These are phyloP conservation scores for Galerucella calmariensis DNA, from an alignment of 2,888 invertebrate species.

Conservation along the genomic window DNA sequence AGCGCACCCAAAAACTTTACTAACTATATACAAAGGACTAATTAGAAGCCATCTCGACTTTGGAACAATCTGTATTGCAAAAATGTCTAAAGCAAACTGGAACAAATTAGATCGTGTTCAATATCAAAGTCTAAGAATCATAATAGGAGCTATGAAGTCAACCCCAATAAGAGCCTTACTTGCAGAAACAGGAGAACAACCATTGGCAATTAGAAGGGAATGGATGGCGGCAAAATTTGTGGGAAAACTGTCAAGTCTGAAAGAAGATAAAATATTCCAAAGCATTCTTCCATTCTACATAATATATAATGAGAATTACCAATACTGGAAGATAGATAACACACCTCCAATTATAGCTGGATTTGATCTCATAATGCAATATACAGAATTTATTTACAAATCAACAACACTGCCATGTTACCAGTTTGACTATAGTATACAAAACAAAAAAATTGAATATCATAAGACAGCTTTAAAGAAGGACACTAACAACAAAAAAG, in stretches of 20 bases:
- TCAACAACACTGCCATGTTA: not conserved
- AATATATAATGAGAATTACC: too few species aligned
- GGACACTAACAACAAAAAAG: not conserved
- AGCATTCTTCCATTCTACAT: not conserved
- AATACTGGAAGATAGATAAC: not conserved
- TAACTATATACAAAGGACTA: constrained; percentile 19
- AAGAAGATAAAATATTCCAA: not conserved
- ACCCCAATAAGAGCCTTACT: constrained; percentile 26
- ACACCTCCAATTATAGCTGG: not conserved
- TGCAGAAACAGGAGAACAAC: constrained; percentile 22
- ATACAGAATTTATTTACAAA: not conserved
- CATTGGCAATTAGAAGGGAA: constrained; percentile 22
- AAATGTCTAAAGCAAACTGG: constrained; percentile 19
- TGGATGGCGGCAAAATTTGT: constrained; percentile 23
- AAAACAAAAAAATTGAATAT: not conserved
- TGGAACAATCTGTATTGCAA: constrained; percentile 13
- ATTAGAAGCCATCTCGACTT: constrained; percentile 36
- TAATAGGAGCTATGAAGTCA: constrained; percentile 35
- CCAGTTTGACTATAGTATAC: not conserved
- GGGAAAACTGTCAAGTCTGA: not conserved
- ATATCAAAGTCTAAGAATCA: constrained; percentile 17
- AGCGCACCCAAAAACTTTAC: constrained; percentile 30
- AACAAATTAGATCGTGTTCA: constrained; percentile 23
- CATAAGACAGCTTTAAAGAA: not conserved
- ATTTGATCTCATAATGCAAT: not conserved